These are phyloP conservation scores for Gouania willdenowi DNA, from an alignment of 2,797 vertebrate species.

Conservation along the genomic window DNA sequence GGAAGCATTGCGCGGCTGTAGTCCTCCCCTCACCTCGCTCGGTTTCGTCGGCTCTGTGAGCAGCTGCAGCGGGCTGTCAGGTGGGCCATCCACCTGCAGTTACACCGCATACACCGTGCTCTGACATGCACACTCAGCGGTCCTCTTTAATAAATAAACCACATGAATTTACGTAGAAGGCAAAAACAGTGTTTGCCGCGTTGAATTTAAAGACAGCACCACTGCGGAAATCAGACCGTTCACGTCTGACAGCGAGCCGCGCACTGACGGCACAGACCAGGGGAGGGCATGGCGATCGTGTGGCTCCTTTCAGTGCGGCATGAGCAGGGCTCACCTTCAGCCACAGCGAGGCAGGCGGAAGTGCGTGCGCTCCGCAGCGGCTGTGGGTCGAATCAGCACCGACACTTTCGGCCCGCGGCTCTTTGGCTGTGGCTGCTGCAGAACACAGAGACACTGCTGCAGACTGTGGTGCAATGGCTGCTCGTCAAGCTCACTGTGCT, in stretches of 20 bases:
- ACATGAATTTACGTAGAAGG: too few relatives aligned
- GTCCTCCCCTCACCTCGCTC: too few relatives aligned
- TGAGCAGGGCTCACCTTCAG: too few relatives aligned
- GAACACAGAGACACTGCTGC: too few relatives aligned
- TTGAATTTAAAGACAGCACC: neutral
- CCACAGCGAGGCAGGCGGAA: too few relatives aligned
- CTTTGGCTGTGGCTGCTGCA: too few relatives aligned
- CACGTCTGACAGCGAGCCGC: slow-evolving; percentile 32
- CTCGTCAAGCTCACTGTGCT: too few relatives aligned
- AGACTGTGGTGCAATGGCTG: too few relatives aligned
- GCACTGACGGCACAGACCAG: slow-evolving; percentile 33
- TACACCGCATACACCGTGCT: slow-evolving; percentile 35
- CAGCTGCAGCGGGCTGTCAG: slow-evolving; percentile 44
- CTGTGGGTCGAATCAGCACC: too few relatives aligned
- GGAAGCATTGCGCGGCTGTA: slow-evolving; percentile 84
- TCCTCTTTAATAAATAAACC: neutral
- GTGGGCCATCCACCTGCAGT: slow-evolving; percentile 76
- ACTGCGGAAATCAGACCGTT: slow-evolving; percentile 14
- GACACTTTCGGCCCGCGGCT: too few relatives aligned
- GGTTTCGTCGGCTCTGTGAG: slow-evolving; percentile 1
- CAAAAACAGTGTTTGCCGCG: neutral
- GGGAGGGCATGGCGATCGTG: slow-evolving; percentile 35
- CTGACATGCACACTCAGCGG: slow-evolving; percentile 50
- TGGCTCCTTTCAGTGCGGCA: too few relatives aligned
- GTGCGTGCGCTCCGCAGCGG: too few relatives aligned